Conservation (phyloP, 2,113 vertebrate species). For the Syrrhaptes paradoxus region DNA sequence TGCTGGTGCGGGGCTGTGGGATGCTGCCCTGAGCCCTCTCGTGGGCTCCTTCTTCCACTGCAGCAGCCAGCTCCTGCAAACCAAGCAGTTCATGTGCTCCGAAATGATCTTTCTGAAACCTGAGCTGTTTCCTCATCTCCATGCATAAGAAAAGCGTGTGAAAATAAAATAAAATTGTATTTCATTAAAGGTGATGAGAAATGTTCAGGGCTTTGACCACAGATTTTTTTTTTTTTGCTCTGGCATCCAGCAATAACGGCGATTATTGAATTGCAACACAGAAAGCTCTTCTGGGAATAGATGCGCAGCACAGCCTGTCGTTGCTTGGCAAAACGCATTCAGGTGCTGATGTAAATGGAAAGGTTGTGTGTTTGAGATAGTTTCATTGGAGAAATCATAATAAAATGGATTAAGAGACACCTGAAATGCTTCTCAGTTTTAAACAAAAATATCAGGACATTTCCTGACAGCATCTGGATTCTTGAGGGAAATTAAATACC, state of each 20-base stretch:
- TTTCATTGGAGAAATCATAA: not conserved
- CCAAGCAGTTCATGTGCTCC: not conserved
- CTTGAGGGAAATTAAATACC: conserved; percentile 37
- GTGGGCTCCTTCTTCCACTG: conserved; percentile 73
- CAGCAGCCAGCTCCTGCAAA: not conserved
- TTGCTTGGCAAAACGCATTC: conserved; percentile 1
- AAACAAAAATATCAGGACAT: conserved; percentile 4
- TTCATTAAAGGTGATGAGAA: not conserved
- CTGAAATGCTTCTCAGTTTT: not conserved
- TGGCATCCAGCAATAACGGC: not conserved
- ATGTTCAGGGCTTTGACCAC: not conserved
- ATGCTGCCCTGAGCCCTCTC: conserved; percentile 77
- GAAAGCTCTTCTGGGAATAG: conserved; percentile 20
- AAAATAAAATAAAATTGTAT: not conserved
- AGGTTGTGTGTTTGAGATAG: not conserved
- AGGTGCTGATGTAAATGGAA: conserved; percentile 18
- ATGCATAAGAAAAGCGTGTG: fast-evolving
- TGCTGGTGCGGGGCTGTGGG: not conserved
- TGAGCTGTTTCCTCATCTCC: not conserved
- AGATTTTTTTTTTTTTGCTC: not conserved
- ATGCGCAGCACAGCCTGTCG: not conserved
- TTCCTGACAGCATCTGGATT: conserved; percentile 24
- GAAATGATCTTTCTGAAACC: not conserved
- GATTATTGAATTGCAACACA: not conserved
- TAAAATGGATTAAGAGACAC: conserved; percentile 17